Evolutionary conservation across 2,797 vertebrate genomes (phyloP).

Genomic region (Syngnathus acus): DNA sequence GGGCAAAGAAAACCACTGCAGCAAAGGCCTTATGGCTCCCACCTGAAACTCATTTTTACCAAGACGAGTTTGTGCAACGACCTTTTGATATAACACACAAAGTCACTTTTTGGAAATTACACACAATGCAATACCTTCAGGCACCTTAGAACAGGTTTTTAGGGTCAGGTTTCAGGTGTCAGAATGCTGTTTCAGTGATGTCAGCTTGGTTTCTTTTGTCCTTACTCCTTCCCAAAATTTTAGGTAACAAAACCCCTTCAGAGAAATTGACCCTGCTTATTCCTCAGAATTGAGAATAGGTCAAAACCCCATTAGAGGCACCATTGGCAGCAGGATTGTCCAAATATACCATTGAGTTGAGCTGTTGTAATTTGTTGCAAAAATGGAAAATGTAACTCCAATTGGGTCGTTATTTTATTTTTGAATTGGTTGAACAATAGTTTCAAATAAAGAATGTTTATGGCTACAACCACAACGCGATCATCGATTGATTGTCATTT

Average conservation of each 20-base stretch:
- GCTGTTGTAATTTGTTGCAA: too few species aligned
- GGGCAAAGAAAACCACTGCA: background rate
- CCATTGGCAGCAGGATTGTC: background rate
- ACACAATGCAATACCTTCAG: background rate
- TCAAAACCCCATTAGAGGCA: too few species aligned
- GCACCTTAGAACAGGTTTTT: background rate
- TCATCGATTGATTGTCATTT: background rate
- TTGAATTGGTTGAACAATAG: too few species aligned
- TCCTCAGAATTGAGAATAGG: too few species aligned
- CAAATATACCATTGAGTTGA: too few species aligned
- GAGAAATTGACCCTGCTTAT: too few species aligned
- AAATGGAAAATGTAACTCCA: too few species aligned
- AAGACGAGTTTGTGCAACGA: background rate
- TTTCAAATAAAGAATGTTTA: too few species aligned
- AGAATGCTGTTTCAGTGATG: background rate
- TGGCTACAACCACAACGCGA: too few species aligned
- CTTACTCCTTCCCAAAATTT: background rate
- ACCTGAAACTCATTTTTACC: background rate
- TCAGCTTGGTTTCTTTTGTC: background rate
- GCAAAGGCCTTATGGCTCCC: background rate
- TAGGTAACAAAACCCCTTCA: too few species aligned
- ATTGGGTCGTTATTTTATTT: too few species aligned
- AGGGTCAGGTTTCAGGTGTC: too few species aligned
- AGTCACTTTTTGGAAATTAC: background rate
- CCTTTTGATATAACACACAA: background rate